A percentile compares a stretch with the other conserved stretches of the same genome.
These are phyloP conservation scores for Nysson spinosus DNA, from an alignment of 2,888 invertebrate genomes.

Conservation along the genomic window DNA sequence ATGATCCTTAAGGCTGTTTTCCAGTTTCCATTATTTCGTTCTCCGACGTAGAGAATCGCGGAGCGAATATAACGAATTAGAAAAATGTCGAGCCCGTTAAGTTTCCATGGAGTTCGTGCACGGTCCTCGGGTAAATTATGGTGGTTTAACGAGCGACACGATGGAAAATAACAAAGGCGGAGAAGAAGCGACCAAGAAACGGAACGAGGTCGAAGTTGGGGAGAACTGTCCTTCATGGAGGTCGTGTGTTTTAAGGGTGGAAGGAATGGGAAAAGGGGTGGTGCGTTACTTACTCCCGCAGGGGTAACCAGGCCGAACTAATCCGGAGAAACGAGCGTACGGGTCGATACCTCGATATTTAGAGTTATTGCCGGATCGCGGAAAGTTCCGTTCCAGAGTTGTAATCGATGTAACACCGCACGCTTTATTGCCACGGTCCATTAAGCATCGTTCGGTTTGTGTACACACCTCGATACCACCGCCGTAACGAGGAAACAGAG, in stretches of 20 bases:
- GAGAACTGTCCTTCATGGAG: conserved; percentile 8
- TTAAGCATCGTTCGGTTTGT: conserved; percentile 51
- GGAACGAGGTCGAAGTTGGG: neutral
- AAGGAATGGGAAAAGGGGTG: no score
- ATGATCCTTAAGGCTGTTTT: conserved; percentile 13
- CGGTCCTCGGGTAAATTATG: conserved; percentile 7
- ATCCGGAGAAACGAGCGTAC: conserved; percentile 63
- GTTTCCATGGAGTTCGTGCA: neutral
- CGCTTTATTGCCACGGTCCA: conserved; percentile 66
- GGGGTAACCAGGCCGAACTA: conserved; percentile 55
- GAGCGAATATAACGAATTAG: neutral
- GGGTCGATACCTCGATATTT: conserved; percentile 69
- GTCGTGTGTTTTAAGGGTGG: no score
- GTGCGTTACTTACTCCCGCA: conserved; percentile 41
- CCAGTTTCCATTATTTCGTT: neutral
- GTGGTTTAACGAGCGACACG: conserved; percentile 13
- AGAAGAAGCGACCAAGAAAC: neutral
- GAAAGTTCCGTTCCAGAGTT: conserved; percentile 58
- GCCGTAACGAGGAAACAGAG: conserved; percentile 28
- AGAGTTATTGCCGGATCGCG: conserved; percentile 68
- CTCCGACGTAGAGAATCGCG: neutral
- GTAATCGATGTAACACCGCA: conserved; percentile 66
- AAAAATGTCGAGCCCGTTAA: neutral
- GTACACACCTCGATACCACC: conserved; percentile 34
- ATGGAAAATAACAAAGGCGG: conserved; percentile 13